Evolutionary conservation across 2,797 vertebrate species (phyloP), one percentile per base, ranked within the genome.

Genomic region (Thalassophryne amazonica): DNA sequence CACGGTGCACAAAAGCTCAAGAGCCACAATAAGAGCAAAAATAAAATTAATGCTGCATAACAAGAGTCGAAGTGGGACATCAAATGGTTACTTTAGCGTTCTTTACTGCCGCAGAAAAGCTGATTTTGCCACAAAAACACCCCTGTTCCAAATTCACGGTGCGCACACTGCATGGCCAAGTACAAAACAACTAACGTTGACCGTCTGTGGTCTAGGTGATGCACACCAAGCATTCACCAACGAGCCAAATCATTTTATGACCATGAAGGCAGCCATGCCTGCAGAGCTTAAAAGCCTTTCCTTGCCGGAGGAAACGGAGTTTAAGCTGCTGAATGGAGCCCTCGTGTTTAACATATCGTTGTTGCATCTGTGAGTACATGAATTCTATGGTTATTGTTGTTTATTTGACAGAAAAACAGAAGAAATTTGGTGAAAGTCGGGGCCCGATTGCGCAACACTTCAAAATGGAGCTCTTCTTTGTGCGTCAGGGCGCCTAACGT

Each of bases 131-230:
- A 39, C 11, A 12, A 24, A 29, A 22, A 30, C n/a, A n/a, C n/a
- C n/a, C n/a, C n/a, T n/a, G n/a, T n/a, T n/a, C n/a, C n/a, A n/a
- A n/a, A 59, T 24, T 56, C 18, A 21, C 11, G 10, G 54, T 12
- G 58, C 69, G 60, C n/a, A n/a, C n/a, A n/a, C n/a, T 46, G 76
- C 82, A 85, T 78, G 75, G 88, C 83, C 88, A 89, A 88, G 87
- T 89, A 76, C 87, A 88, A 73, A 86, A 83, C 76, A 84, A 72
- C 67, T 84, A 87, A 77, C 87, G 86, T 84, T 89, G 88, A 89
- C 87, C 84, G 86, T 85, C 80, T 85, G 82, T 62, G 65, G 74
- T 81, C 59, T 71, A 70, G 69, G 77, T 79, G 66, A 78, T 73
- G 78, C 71, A 66, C 84, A 81, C 43, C 66, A 84, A 73, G 76